These are phyloP conservation scores for Polymixis flavicincta DNA, from an alignment of 2,888 invertebrate genomes.

Conservation along the genomic window DNA sequence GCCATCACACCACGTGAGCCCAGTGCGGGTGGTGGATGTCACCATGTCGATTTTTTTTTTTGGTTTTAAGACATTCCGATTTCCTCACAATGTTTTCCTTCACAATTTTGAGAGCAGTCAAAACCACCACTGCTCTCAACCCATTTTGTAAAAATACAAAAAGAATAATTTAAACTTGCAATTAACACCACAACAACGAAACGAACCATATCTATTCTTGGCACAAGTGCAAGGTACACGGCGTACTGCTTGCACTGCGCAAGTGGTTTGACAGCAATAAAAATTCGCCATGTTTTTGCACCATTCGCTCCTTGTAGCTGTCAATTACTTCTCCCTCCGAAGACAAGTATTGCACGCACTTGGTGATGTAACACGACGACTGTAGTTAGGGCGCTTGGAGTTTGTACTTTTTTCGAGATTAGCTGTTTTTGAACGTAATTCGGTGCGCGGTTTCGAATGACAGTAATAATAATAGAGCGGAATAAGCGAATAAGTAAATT, in stretches of 20 bases:
- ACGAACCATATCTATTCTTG: conserved; percentile 39
- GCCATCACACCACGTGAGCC: no score
- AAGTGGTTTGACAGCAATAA: conserved; percentile 85
- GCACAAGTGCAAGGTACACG: conserved; percentile 46
- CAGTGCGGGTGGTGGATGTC: no score
- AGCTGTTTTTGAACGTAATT: not conserved
- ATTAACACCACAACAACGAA: conserved; percentile 40
- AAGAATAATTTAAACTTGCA: conserved; percentile 38
- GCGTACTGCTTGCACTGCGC: conserved; percentile 58
- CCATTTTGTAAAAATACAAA: not conserved
- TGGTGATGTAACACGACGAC: conserved; percentile 69
- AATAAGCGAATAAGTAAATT: no score
- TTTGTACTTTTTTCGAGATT: no score
- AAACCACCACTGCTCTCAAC: not conserved
- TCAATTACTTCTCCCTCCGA: conserved; percentile 83
- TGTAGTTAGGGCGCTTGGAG: conserved; percentile 35
- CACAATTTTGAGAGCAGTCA: no score
- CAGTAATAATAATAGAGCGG: no score
- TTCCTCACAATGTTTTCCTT: no score
- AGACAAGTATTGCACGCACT: conserved; percentile 82
- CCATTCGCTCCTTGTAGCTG: conserved; percentile 83
- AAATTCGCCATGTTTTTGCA: conserved; percentile 88
- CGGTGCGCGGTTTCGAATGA: no score
- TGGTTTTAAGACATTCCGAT: no score
- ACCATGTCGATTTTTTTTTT: no score